phyloP scores from a whole-genome alignment of 2,888 invertebrate genomes.

The Meteorus cinctellus region DNA sequence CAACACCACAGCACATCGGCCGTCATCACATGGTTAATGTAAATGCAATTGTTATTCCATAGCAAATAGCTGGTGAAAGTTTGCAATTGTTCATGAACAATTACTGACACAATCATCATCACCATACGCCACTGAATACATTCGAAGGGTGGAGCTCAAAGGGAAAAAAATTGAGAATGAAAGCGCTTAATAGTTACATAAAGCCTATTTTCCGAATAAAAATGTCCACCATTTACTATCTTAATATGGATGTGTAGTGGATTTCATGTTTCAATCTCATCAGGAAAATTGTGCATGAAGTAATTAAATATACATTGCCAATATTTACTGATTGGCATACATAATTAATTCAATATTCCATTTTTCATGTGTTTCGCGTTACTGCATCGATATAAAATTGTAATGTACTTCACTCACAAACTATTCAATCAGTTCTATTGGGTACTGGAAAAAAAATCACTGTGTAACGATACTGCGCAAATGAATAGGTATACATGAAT shows the following conservation, averaged over 20 bases:
- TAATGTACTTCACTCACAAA: too few species aligned
- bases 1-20: neutral
- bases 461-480: too few species aligned
- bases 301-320: neutral
- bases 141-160: neutral
- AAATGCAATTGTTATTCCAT: constrained; percentile 27
- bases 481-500: too few species aligned
- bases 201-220: neutral
- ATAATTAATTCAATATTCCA: too few species aligned
- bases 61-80: constrained; percentile 28
- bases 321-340: too few species aligned
- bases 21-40: constrained; percentile 11
- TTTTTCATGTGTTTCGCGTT: too few species aligned
- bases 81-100: constrained; percentile 18
- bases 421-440: too few species aligned
- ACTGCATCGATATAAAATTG: too few species aligned
- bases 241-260: too few species aligned
- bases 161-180: neutral
- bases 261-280: neutral
- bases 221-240: constrained; percentile 3
- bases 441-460: too few species aligned
- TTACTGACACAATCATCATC: neutral
- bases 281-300: neutral
- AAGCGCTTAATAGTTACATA: too few species aligned
- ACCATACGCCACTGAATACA: neutral